Percentiles rank a stretch among this genome's conserved stretches.
These are phyloP conservation scores for Chionomys nivalis DNA, from an alignment of 2,113 vertebrate species.

Conservation along the genomic window DNA sequence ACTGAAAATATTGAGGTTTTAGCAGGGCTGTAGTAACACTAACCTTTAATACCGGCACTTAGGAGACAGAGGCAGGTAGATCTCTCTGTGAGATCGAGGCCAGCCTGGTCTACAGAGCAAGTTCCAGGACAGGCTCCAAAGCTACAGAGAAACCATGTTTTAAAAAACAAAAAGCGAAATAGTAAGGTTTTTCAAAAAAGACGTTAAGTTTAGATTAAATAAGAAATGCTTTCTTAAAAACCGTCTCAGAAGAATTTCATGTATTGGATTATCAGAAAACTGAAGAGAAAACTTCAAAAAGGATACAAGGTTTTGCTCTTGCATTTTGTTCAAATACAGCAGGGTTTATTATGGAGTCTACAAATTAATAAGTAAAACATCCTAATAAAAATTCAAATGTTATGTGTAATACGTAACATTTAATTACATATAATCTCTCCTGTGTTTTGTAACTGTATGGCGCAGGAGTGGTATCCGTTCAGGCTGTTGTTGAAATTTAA, in stretches of 20 bases:
- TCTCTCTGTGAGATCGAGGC: too few species aligned
- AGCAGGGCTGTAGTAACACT: too few species aligned
- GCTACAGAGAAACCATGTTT: neutral
- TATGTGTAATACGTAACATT: neutral
- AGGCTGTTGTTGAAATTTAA: conserved; percentile 18
- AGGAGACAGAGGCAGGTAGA: too few species aligned
- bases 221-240: neutral
- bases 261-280: neutral
- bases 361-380: neutral
- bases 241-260: neutral
- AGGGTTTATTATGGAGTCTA: neutral
- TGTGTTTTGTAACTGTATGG: neutral
- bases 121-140: too few species aligned
- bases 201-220: conserved; percentile 20
- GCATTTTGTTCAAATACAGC: conserved; percentile 11
- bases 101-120: too few species aligned
- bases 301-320: conserved; percentile 23
- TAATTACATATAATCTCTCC: neutral
- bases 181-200: neutral
- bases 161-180: neutral
- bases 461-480: neutral
- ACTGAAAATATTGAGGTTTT: neutral
- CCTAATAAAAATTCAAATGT: neutral
- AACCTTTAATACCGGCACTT: too few species aligned
- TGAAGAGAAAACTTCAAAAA: neutral